A percentile compares a stretch with the other conserved stretches of the same genome.
These are phyloP conservation scores for Percopsis omiscomaycus DNA, from an alignment of 2,797 vertebrate genomes.

Conservation along the genomic window DNA sequence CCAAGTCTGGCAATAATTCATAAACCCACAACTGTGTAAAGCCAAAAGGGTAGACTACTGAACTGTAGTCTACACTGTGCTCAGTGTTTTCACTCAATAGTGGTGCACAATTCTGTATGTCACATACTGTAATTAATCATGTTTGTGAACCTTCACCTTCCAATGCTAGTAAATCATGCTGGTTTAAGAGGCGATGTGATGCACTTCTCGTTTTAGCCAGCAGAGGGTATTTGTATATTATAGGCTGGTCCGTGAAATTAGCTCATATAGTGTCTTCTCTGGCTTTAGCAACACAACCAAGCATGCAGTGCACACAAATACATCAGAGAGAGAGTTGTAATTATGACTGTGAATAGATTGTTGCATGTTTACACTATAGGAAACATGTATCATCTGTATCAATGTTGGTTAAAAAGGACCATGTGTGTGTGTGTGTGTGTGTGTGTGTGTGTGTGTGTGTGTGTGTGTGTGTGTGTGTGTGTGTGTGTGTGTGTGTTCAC, in stretches of 20 bases:
- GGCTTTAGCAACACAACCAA: constrained; percentile 21
- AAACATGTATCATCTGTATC: not conserved
- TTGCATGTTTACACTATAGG: not conserved
- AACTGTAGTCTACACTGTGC: no score
- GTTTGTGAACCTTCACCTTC: no score
- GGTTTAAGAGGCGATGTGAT: not conserved
- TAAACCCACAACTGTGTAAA: no score
- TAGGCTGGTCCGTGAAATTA: constrained; percentile 12
- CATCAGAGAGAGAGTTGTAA: constrained; percentile 8
- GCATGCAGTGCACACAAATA: constrained; percentile 18
- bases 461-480: not conserved
- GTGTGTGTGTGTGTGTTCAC: not conserved
- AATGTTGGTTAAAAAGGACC: no score
- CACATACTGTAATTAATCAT: no score
- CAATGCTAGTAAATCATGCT: no score
- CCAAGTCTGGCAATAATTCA: no score
- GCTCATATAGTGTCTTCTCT: constrained; percentile 28
- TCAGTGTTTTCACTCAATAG: no score
- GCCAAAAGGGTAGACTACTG: no score
- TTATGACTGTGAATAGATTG: not conserved
- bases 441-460: not conserved
- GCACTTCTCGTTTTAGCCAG: constrained; percentile 37
- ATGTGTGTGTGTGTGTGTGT: not conserved
- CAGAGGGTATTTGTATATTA: constrained; percentile 42
- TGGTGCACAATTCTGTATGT: no score